Conservation (phyloP, 1,140 invertebrate genomes). For the Bombus waltoni region DNA sequence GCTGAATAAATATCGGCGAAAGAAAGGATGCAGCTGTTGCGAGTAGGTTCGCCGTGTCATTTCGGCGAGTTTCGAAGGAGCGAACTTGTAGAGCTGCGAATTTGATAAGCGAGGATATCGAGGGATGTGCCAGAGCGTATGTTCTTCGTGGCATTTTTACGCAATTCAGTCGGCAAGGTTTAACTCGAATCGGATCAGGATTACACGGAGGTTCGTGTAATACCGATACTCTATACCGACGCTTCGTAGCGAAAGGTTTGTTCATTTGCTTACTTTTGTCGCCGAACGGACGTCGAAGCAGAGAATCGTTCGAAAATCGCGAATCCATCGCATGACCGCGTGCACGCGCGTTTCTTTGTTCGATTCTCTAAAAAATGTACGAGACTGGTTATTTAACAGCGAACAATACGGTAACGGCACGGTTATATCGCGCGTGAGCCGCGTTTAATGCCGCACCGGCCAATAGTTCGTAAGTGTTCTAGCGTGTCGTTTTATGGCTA, state of each 20-base stretch:
- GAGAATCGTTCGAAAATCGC: not conserved
- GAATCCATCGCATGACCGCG: not conserved
- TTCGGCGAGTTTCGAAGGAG: not conserved
- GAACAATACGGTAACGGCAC: not conserved
- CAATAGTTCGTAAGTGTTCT: conserved; percentile 70
- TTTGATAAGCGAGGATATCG: too few relatives aligned
- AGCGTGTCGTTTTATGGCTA: conserved; percentile 64
- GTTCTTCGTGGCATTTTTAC: too few relatives aligned
- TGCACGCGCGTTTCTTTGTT: too few relatives aligned
- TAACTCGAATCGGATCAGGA: too few relatives aligned
- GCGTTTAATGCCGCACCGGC: conserved; percentile 61
- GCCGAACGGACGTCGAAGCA: not conserved
- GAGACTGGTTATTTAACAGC: too few relatives aligned
- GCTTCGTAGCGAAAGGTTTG: too few relatives aligned
- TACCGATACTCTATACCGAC: too few relatives aligned
- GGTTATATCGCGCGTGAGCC: conserved; percentile 64
- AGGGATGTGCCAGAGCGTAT: too few relatives aligned
- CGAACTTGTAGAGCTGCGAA: too few relatives aligned
- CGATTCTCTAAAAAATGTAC: not conserved
- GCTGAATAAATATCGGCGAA: conserved; percentile 11
- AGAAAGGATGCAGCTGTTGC: conserved; percentile 1
- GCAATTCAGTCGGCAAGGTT: too few relatives aligned
- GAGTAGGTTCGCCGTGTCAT: not conserved
- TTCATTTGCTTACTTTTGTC: too few relatives aligned
- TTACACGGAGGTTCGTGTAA: too few relatives aligned